Percentiles rank a stretch among this genome's conserved stretches.
Evolutionary conservation across 2,113 vertebrate genomes (phyloP).

Genomic region (Plotosus lineatus): DNA sequence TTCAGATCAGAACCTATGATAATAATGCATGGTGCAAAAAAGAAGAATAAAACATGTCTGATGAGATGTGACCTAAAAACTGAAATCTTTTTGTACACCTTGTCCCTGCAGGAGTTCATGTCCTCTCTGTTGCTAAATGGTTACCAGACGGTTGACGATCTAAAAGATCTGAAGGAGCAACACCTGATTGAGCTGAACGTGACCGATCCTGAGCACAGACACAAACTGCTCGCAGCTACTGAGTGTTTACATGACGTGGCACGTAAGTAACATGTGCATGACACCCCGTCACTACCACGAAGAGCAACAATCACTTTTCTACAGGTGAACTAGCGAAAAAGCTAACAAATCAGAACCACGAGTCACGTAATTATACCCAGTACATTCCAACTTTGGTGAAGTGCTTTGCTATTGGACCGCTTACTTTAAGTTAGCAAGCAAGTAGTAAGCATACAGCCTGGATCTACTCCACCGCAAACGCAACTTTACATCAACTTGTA

Average conservation of each 20-base stretch:
- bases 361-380: too few species aligned
- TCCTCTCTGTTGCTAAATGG: slow-evolving; percentile 82
- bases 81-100: background rate
- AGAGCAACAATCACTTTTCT: background rate
- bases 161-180: slow-evolving; percentile 82
- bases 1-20: background rate
- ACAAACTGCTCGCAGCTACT: slow-evolving; percentile 78
- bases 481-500: too few species aligned
- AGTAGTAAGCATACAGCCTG: too few species aligned
- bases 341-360: background rate
- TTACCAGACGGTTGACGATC: slow-evolving; percentile 85
- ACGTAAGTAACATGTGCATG: slow-evolving; percentile 82
- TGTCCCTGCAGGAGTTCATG: slow-evolving; percentile 76
- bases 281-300: too few species aligned
- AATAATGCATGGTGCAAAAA: too few species aligned
- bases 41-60: background rate
- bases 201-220: slow-evolving; percentile 81
- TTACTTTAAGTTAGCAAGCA: too few species aligned
- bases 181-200: slow-evolving; percentile 86
- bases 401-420: too few species aligned
- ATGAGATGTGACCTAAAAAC: background rate
- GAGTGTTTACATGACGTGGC: slow-evolving; percentile 76
- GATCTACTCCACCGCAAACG: too few species aligned
- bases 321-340: background rate
- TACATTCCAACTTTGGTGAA: too few species aligned